Base-by-base conservation (phyloP, 2,888 invertebrate genomes). In the Allolobophora icterica region DNA sequence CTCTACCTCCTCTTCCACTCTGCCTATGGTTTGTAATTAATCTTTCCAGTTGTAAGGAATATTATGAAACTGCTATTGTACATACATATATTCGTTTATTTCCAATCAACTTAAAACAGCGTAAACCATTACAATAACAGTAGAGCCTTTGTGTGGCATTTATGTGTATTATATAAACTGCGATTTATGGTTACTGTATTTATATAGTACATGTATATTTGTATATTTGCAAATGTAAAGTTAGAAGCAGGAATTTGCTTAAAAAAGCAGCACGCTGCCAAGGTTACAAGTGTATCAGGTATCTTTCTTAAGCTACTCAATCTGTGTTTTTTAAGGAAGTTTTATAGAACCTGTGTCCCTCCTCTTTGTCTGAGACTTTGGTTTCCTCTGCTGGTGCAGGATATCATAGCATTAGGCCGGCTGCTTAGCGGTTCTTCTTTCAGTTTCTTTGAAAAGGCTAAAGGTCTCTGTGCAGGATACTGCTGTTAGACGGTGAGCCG, bases 221-320 rank as follows among this genome's bases (percentile, higher is more conserved):
- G 58, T 58, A 58, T 30, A 71, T 71, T 17, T 71, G 3, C 8
- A n/a, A 3, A 13, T 71, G 71, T 71, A 71, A n/a, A n/a, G 30
- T n/a, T 71, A 71, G 30, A 71, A 4, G n/a, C n/a, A 71, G n/a
- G 71, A 71, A 71, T 71, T 71, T 71, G n/a, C 30, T 71, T 71
- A 11, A 71, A n/a, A 30, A 71, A n/a, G n/a, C 52, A 17, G 71
- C 71, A 30, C 8, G n/a, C 71, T 71, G 13, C 71, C 71, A 71
- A 71, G 71, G 71, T 71, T 71, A 71, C 71, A 71, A 71, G 71
- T n/a, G n/a, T n/a, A 71, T 71, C 71, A 71, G n/a, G 11, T 71
- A 71, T 71, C 30, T 8, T 71, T 71, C n/a, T 11, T n/a, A 71
- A n/a, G 71, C 15, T 71, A 71, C 71, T n/a, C 30, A 71, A 71